Evolutionary conservation across 2,797 vertebrate species (phyloP).

Genomic region (Coccyzus lansbergi): DNA sequence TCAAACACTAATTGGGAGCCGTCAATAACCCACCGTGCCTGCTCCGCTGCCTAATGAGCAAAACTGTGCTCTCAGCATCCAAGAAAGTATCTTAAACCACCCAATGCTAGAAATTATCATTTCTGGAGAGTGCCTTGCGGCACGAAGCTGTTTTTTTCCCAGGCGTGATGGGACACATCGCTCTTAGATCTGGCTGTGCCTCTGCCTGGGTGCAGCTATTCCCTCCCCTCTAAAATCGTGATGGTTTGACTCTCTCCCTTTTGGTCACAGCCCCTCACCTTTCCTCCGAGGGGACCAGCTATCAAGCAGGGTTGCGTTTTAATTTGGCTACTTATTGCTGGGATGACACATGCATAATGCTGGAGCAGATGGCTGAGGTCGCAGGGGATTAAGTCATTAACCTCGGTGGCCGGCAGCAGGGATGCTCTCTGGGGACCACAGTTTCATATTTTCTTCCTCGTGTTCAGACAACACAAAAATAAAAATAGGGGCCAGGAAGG

Average conservation of each 20-base stretch:
- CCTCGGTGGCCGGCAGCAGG: conserved; percentile 19
- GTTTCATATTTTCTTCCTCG: not conserved
- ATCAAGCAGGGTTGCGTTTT: not conserved
- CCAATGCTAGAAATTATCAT: fast-evolving
- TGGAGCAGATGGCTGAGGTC: conserved; percentile 53
- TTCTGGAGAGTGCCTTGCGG: not conserved
- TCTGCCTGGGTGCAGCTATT: not conserved
- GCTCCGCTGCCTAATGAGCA: not conserved
- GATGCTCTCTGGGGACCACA: not conserved
- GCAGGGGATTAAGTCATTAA: conserved; percentile 50
- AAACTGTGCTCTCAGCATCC: not conserved
- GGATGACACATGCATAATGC: not conserved
- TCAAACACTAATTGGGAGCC: not conserved
- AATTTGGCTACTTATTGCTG: not conserved
- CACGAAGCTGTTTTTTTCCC: fast-evolving
- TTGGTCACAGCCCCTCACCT: not conserved
- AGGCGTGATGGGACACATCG: not conserved
- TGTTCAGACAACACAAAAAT: not conserved
- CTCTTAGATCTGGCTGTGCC: not conserved
- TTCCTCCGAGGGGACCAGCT: not conserved
- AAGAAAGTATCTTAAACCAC: not conserved
- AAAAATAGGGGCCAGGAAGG: not conserved
- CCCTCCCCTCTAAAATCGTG: not conserved
- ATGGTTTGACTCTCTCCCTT: fast-evolving
- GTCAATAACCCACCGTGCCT: not conserved